Percentiles rank a stretch among this genome's conserved stretches.
Evolutionary conservation across 2,113 vertebrate genomes (phyloP).

Genomic region (Taurulus bubalis): DNA sequence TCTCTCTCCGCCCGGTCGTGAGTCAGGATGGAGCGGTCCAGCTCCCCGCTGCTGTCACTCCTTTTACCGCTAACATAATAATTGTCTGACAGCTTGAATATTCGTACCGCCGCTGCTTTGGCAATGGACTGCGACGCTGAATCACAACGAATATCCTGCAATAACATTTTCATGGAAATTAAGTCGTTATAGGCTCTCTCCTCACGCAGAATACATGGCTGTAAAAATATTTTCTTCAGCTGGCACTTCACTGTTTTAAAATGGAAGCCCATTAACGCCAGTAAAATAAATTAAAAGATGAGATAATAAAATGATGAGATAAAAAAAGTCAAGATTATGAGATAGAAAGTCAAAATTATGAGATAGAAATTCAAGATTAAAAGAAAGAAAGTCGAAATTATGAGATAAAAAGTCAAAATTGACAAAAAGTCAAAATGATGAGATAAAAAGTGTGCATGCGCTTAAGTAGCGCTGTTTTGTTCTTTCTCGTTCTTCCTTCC

Average conservation of each 20-base stretch:
- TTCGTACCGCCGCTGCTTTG: constrained; percentile 48
- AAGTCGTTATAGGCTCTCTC: constrained; percentile 41
- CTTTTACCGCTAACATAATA: constrained; percentile 45
- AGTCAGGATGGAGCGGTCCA: constrained; percentile 44
- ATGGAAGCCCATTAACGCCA: too few relatives aligned
- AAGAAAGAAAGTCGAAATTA: too few relatives aligned
- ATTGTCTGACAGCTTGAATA: constrained; percentile 47
- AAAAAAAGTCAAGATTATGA: too few relatives aligned
- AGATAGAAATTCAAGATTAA: too few relatives aligned
- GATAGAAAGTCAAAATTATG: too few relatives aligned
- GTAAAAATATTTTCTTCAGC: constrained; percentile 53
- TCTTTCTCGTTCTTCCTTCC: too few relatives aligned
- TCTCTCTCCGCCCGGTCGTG: constrained; percentile 36
- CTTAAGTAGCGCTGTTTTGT: too few relatives aligned
- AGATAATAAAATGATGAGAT: too few relatives aligned
- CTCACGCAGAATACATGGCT: constrained; percentile 17
- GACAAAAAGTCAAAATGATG: too few relatives aligned
- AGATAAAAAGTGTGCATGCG: too few relatives aligned
- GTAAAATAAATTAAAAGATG: too few relatives aligned
- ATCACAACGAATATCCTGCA: constrained; percentile 50
- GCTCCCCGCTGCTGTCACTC: constrained; percentile 58
- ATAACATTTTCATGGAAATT: constrained; percentile 67
- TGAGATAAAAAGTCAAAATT: too few relatives aligned
- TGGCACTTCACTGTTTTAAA: constrained; percentile 14
- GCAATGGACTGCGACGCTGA: constrained; percentile 20